Base-by-base conservation (phyloP, 2,888 invertebrate species). In the Drosophila histrio region DNA sequence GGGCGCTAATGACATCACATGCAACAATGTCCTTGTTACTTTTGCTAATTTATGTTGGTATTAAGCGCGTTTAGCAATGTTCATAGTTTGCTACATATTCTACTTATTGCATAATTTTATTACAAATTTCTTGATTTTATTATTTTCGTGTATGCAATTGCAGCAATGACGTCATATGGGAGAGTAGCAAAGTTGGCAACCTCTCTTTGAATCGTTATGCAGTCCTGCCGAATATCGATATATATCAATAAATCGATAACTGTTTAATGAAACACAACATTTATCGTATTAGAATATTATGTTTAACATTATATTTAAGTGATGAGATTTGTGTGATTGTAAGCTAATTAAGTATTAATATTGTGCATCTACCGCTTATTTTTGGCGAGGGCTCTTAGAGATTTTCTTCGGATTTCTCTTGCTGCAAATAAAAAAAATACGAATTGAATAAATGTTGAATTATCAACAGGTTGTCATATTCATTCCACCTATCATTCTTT, bases 1-100 rank as follows among this genome's bases (percentile, higher is more conserved):
- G 28, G 2, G 34, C 1, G 9, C 0, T 0, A 2, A 13, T 70
- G 77, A 71, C 72, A 50, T 76, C 71, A 71, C 24, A 41, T 2
- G 0, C 13, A 8, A n/a, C 3, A 8, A 44, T 4, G 1, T 5
- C 17, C 17, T 7, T 8, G 0, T 2, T 26, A 11, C 6, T 28
- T 17, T 11, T 6, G 11, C 24, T 17, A 1, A n/a, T 7, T 11
- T 17, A 28, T n/a, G 11, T 34, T 7, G 4, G 1, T 38, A 38
- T 38, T 38, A n/a, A 13, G 8, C 1, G 4, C 9, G 9, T 13
- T 8, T 36, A 32, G n/a, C 13, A 15, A 7, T 1, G 5, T 2
- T 1, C 8, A 13, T 1, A 6, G 6, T 19, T 17, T 5, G 0
- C 1, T 5, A 3, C n/a, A n/a, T 11, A 4, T 9, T 36, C 9